Base-by-base conservation (phyloP, 1,140 invertebrate species). In the Trichomalopsis sarcophagae region DNA sequence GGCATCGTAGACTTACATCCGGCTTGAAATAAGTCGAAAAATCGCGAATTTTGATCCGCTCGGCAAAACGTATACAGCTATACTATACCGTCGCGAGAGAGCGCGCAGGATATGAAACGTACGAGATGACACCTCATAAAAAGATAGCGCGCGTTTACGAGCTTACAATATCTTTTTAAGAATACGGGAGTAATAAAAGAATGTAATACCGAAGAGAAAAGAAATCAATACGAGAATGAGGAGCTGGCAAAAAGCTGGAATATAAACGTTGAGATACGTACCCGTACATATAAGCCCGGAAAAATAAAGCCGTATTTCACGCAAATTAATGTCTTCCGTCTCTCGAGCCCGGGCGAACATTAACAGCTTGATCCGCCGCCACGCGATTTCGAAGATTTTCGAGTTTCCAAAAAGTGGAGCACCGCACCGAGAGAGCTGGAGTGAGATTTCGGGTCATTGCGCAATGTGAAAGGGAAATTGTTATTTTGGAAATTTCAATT, bases 101-200 rank as follows among this genome's bases (percentile, higher is more conserved):
- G 27, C 23, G 68, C 33, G 33, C 33, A 36, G 13, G 10, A 50
- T 84, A 78, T 77, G 75, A 78, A 47, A 77, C 36, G n/a, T 68
- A 77, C 47, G 75, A 84, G n/a, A 77, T 78, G 74, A 23, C 17
- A 78, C 74, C 74, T 78, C 62, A n/a, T 84, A 77, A 84, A 83
- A 84, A 21, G 68, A n/a, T 40, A 82, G 23, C 30, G 13, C 44
- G 17, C 17, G 17, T 82, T 82, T 82, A 82, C 55, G 81, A 76
- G 47, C 50, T 74, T 62, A 71, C 69, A 74, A 62, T 27, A 74
- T 50, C 50, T 55, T 30, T 75, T 82, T 40, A 21, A 62, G 55
- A 69, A 62, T 62, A 62, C 14, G 6, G 21, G 17, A 62, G 55
- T 62, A 62, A 62, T 44, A 71, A 50, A 82, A 62, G 10, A 36